Conservation (phyloP, 2,888 invertebrate genomes). For the Agrypnus murinus region DNA sequence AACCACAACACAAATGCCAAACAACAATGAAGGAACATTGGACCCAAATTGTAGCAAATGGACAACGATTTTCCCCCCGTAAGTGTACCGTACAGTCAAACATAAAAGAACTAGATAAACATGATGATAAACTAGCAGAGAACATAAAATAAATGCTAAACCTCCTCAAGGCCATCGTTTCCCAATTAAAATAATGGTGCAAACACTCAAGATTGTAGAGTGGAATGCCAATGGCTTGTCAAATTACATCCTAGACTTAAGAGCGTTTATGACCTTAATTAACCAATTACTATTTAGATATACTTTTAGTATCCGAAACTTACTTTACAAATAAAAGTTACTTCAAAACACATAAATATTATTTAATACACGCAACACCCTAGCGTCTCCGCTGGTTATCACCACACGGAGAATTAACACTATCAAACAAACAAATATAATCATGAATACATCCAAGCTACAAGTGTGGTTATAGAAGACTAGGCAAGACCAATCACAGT, state of each 20-base stretch:
- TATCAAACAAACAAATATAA: too few relatives aligned
- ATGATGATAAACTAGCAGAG: not conserved
- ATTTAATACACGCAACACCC: not conserved
- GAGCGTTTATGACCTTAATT: too few relatives aligned
- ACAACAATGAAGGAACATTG: too few relatives aligned
- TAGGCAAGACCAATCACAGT: too few relatives aligned
- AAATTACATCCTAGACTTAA: not conserved
- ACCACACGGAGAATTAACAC: too few relatives aligned
- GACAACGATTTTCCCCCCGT: not conserved
- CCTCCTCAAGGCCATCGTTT: not conserved
- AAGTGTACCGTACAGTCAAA: not conserved
- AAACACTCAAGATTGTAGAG: not conserved
- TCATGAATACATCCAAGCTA: too few relatives aligned
- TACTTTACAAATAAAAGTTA: not conserved
- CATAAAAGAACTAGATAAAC: not conserved
- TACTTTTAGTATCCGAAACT: not conserved
- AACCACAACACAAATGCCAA: not conserved
- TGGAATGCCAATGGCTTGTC: not conserved
- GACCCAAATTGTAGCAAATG: not conserved
- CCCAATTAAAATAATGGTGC: not conserved
- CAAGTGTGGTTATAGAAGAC: too few relatives aligned
- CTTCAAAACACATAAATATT: not conserved
- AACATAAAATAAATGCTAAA: not conserved
- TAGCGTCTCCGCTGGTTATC: too few relatives aligned
- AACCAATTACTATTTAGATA: too few relatives aligned